These are phyloP conservation scores for Gobius niger DNA, from an alignment of 2,113 vertebrate genomes.

Conservation along the genomic window DNA sequence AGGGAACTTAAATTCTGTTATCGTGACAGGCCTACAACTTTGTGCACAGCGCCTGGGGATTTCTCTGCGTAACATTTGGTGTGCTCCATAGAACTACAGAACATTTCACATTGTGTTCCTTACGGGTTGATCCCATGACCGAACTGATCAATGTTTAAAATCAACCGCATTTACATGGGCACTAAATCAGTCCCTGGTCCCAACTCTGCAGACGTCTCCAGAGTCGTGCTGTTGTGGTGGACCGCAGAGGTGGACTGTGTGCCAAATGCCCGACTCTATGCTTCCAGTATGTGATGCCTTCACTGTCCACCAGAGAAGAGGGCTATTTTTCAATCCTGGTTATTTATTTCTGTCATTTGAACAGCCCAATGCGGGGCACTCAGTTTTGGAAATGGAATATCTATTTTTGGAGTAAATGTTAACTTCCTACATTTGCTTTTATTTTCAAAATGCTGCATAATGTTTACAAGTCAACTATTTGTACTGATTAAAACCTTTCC, in stretches of 20 bases:
- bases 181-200: background rate
- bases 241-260: background rate
- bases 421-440: slow-evolving; percentile 53
- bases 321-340: background rate
- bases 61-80: too few relatives aligned
- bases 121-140: too few relatives aligned
- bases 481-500: slow-evolving; percentile 64
- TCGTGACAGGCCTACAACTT: too few relatives aligned
- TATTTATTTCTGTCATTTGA: background rate
- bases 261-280: background rate
- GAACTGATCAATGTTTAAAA: too few relatives aligned
- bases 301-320: background rate
- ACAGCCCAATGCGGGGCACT: background rate
- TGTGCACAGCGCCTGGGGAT: too few relatives aligned
- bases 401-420: slow-evolving; percentile 65
- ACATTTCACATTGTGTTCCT: too few relatives aligned
- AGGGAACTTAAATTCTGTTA: too few relatives aligned
- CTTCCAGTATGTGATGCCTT: background rate
- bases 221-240: background rate
- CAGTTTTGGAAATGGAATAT: slow-evolving; percentile 32
- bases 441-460: slow-evolving; percentile 62
- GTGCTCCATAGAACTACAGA: too few relatives aligned
- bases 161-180: background rate
- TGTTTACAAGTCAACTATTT: slow-evolving; percentile 73
- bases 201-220: background rate